Evolutionary conservation across 2,888 invertebrate genomes (phyloP), one percentile per base, ranked within the genome.

Genomic region (Chrysomela aeneicollis): DNA sequence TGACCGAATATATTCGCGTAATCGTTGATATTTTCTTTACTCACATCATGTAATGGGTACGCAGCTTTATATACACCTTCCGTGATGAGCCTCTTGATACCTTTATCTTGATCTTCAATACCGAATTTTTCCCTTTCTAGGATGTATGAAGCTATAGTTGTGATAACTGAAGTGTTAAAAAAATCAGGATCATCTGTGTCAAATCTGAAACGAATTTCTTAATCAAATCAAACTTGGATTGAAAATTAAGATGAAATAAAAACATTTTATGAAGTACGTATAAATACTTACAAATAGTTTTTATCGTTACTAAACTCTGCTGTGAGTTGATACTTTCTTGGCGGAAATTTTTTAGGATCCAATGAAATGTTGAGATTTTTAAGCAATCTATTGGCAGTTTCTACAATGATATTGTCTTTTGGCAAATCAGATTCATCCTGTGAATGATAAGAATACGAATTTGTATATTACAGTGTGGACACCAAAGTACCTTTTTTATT

Each of bases 11-110:
- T n/a, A n/a, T n/a, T n/a, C n/a, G n/a, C n/a, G n/a, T n/a, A n/a
- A n/a, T n/a, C n/a, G n/a, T n/a, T n/a, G 35, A 6, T 35, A 35
- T 35, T 35, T 6, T 35, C 35, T 9, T 35, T 9, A 82, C 86
- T 86, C 82, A 91, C 92, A 84, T 92, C 92, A 80, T 92, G 92
- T 62, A 93, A 80, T 2, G 92, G 90, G 81, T 91, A 92, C 9
- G 91, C 90, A 64, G 90, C 90, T 47, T 85, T 85, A 77, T 92
- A 92, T 50, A 88, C 86, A 22, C 85, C 85, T 75, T 90, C 88
- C 35, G 84, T 81, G 62, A 92, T 75, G 26, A 92, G 82, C 73
- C 89, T 87, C 68, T 90, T 88, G 63, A 92, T 89, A 53, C 92
- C 92, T 74, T 87, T 86, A 64, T 86, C 84, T 76, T 86, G 87